A percentile compares a stretch with the other conserved stretches of the same genome.
Conservation (phyloP, 2,888 invertebrate genomes). For the Prosopocoilus inquinatus region DNA sequence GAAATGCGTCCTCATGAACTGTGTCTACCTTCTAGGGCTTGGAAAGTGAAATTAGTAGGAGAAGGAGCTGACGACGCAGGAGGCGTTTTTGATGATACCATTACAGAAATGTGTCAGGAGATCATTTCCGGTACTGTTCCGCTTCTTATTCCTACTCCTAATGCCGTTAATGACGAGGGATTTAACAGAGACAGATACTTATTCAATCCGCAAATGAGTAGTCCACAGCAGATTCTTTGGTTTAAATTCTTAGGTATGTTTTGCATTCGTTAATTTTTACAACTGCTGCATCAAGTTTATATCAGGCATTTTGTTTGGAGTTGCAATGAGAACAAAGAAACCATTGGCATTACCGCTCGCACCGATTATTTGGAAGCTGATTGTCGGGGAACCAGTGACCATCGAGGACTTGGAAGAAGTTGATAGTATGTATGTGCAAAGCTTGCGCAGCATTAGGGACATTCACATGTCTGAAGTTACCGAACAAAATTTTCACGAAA, state of each 20-base stretch:
- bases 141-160: constrained; percentile 61
- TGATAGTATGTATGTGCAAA: constrained; percentile 59
- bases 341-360: constrained; percentile 63
- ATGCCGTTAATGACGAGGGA: constrained; percentile 60
- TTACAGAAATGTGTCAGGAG: constrained; percentile 67
- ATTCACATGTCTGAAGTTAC: constrained; percentile 61
- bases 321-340: constrained; percentile 65
- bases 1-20: constrained; percentile 58
- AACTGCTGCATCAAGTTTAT: neutral
- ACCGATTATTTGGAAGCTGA: constrained; percentile 62
- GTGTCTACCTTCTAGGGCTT: constrained; percentile 61
- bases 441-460: constrained; percentile 59
- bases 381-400: constrained; percentile 58
- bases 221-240: constrained; percentile 55
- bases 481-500: constrained; percentile 59
- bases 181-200: constrained; percentile 62
- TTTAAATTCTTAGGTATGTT: constrained; percentile 61
- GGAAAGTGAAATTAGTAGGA: constrained; percentile 65
- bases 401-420: constrained; percentile 64
- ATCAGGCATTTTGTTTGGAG: constrained; percentile 60
- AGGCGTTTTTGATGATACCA: constrained; percentile 68
- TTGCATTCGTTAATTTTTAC: no score
- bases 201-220: constrained; percentile 58
- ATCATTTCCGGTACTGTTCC: constrained; percentile 59
- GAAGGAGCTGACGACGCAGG: constrained; percentile 70